Evolutionary conservation across 2,113 vertebrate species (phyloP).

Genomic region (Malurus cyaneus): DNA sequence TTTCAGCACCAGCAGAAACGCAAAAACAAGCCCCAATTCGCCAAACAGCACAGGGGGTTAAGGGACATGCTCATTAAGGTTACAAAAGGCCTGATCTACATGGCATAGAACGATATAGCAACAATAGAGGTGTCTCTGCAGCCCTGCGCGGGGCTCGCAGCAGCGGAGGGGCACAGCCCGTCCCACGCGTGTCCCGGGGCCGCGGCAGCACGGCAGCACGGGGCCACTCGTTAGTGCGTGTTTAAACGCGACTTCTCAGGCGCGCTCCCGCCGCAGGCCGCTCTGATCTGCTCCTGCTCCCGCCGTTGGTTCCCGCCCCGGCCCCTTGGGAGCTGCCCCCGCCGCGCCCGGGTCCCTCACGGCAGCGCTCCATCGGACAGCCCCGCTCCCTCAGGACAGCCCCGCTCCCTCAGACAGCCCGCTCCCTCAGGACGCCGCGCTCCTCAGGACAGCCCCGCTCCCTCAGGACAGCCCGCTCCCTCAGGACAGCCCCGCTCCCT

Average conservation of each 20-base stretch:
- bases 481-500: too few relatives aligned
- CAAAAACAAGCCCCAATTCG: fast-evolving
- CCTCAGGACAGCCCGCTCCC: too few relatives aligned
- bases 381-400: too few relatives aligned
- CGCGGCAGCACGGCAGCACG: too few relatives aligned
- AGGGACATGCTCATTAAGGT: fast-evolving
- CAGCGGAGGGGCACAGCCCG: neutral
- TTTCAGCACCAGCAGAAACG: neutral
- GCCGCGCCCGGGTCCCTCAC: too few relatives aligned
- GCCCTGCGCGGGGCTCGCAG: fast-evolving
- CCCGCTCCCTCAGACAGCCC: too few relatives aligned
- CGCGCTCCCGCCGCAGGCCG: neutral
- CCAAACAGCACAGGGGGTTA: fast-evolving
- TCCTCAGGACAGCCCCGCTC: too few relatives aligned
- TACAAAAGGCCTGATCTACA: neutral
- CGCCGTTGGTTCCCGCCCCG: neutral
- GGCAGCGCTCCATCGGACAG: neutral
- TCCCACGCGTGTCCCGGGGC: neutral
- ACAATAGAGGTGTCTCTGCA: fast-evolving
- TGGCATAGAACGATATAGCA: too few relatives aligned
- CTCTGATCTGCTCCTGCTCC: fast-evolving
- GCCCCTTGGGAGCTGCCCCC: neutral
- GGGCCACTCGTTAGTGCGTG: fast-evolving
- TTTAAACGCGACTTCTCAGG: neutral
- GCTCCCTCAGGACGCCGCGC: too few relatives aligned